Evolutionary conservation across 2,888 invertebrate species (phyloP).

Genomic region (Scaptomyza parva): DNA sequence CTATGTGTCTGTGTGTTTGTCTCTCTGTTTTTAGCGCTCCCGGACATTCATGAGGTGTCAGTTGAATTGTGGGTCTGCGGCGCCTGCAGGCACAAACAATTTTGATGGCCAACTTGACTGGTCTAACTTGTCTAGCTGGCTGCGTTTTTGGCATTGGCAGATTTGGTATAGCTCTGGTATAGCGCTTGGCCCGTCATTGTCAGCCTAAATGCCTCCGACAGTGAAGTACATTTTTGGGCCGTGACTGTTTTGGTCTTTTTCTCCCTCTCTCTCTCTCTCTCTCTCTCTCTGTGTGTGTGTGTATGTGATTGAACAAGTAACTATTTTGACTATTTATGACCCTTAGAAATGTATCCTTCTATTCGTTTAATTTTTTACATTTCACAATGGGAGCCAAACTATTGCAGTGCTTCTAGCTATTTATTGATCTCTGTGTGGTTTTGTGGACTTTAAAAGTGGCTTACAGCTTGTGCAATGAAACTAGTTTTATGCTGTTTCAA

Average conservation of each 20-base stretch:
- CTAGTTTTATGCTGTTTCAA: neutral
- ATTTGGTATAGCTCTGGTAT: constrained; percentile 32
- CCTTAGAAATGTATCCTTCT: constrained; percentile 4
- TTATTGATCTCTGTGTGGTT: too few species aligned
- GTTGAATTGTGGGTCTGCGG: constrained; percentile 43
- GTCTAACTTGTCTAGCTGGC: constrained; percentile 30
- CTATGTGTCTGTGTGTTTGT: constrained; percentile 22
- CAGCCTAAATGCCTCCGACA: constrained; percentile 74
- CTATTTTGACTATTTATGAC: constrained; percentile 57
- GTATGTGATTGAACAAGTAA: constrained; percentile 35
- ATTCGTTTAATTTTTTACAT: constrained; percentile 1
- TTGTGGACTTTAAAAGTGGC: constrained; percentile 12
- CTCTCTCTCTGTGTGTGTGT: constrained; percentile 3
- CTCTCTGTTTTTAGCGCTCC: constrained; percentile 35
- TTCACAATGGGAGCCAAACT: constrained; percentile 4
- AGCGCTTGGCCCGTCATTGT: constrained; percentile 71
- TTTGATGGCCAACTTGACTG: constrained; percentile 69
- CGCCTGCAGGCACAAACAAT: constrained; percentile 55
- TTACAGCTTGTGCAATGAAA: constrained; percentile 1
- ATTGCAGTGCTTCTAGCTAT: constrained; percentile 9
- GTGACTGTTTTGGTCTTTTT: neutral
- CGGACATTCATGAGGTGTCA: constrained; percentile 78
- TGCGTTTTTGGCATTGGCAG: constrained; percentile 38
- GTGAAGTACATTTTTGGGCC: constrained; percentile 71
- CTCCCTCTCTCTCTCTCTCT: neutral